Percentiles rank a stretch among this genome's conserved stretches.
Conservation (phyloP, 2,888 invertebrate species). For the Alloscopus bannaensis region DNA sequence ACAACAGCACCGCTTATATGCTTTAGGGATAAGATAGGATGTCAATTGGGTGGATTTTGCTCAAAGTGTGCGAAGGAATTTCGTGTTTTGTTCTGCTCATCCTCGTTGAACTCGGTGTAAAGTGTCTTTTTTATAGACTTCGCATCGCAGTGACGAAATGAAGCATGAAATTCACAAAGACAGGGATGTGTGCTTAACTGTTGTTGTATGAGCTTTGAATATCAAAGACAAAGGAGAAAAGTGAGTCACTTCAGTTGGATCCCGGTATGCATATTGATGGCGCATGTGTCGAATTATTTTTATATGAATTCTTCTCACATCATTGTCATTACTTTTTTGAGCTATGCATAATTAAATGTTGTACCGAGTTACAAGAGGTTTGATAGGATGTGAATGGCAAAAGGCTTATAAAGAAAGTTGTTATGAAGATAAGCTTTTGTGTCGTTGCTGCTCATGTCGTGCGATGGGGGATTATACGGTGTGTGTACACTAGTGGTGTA, state of each 20-base stretch:
- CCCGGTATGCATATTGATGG: background rate
- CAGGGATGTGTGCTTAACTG: slow-evolving; percentile 7
- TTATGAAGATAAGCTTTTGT: too few species aligned
- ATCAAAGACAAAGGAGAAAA: slow-evolving; percentile 17
- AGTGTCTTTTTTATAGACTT: slow-evolving; percentile 56
- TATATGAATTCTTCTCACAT: slow-evolving; percentile 14
- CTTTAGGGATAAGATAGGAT: slow-evolving; percentile 6
- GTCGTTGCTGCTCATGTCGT: too few species aligned
- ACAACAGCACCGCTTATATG: slow-evolving; percentile 17
- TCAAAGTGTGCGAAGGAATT: background rate
- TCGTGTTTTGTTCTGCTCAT: slow-evolving; percentile 10
- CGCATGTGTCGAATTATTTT: background rate
- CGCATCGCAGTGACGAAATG: slow-evolving; percentile 25
- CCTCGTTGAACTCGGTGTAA: slow-evolving; percentile 17
- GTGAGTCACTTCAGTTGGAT: slow-evolving; percentile 25
- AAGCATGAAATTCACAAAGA: background rate
- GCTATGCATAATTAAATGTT: too few species aligned
- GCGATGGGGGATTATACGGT: slow-evolving; percentile 34
- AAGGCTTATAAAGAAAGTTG: too few species aligned
- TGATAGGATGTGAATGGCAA: background rate
- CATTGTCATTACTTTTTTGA: too few species aligned
- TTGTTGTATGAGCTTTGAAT: slow-evolving; percentile 21
- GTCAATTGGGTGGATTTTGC: slow-evolving; percentile 32
- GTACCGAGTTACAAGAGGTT: too few species aligned
- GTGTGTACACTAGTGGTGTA: slow-evolving; percentile 49